Percentiles rank a stretch among this genome's conserved stretches.
Evolutionary conservation across 2,113 vertebrate species (phyloP).

Genomic region (Chaetops frenatus): DNA sequence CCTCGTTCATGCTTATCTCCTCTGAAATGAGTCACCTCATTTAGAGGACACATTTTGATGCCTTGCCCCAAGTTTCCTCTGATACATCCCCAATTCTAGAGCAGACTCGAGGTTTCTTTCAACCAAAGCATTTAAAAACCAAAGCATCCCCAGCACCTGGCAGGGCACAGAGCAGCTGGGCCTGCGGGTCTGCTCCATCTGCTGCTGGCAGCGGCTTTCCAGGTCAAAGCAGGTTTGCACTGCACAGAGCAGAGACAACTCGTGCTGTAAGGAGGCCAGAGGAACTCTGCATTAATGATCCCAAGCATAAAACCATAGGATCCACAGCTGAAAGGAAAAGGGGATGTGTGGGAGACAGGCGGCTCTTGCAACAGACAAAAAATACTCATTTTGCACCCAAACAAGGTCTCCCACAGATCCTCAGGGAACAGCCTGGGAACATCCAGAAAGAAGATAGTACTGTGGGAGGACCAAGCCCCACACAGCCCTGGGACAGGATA

Average conservation of each 20-base stretch:
- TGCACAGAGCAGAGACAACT: not conserved
- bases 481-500: rapidly evolving
- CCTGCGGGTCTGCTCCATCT: constrained; percentile 27
- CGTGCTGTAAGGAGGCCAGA: not conserved
- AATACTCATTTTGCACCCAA: not conserved
- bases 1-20: not conserved
- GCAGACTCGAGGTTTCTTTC: not conserved
- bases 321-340: not conserved
- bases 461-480: not conserved
- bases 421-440: not conserved
- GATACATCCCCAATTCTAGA: not conserved
- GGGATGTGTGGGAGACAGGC: not conserved
- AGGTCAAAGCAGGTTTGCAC: not conserved
- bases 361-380: not conserved
- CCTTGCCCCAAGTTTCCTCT: not conserved
- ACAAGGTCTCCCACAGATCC: rapidly evolving
- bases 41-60: not conserved
- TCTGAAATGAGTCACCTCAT: not conserved
- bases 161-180: not conserved
- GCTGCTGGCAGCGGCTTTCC: not conserved
- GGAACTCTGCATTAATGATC: not conserved
- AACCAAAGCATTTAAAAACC: not conserved
- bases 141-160: constrained; percentile 21
- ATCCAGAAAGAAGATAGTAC: not conserved
- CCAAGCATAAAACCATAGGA: not conserved